Percentiles rank a stretch among this genome's conserved stretches.
These are phyloP conservation scores for Scrobipalpa costella DNA, from an alignment of 2,888 invertebrate genomes.

Conservation along the genomic window DNA sequence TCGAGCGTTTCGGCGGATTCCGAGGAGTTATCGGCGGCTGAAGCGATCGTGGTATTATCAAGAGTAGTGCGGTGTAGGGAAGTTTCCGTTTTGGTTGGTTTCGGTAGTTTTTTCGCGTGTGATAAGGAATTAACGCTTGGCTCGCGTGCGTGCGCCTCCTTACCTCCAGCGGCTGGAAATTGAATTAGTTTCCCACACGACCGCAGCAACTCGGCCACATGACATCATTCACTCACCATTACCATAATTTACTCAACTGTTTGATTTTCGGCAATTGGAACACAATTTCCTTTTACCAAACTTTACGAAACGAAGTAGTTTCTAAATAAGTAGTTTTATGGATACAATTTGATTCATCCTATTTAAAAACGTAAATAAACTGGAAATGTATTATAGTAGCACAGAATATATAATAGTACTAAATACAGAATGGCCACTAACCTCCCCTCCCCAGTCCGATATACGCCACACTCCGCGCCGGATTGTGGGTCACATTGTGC, in stretches of 20 bases:
- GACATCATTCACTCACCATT: slow-evolving; percentile 19
- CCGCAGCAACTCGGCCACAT: slow-evolving; percentile 6
- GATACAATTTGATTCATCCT: neutral
- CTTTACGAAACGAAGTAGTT: neutral
- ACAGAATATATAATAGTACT: no score
- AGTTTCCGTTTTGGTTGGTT: slow-evolving; percentile 19
- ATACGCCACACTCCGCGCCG: no score
- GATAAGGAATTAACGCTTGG: slow-evolving; percentile 28
- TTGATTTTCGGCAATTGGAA: neutral
- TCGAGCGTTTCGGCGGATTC: slow-evolving; percentile 5
- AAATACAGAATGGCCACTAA: no score
- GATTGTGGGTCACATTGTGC: no score
- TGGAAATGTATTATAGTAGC: neutral
- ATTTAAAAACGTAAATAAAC: neutral
- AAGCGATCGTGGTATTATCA: slow-evolving; percentile 16
- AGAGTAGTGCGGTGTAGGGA: slow-evolving; percentile 1
- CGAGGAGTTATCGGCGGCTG: slow-evolving; percentile 16
- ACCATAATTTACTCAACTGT: neutral
- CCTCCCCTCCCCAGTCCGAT: no score
- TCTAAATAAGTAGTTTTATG: neutral
- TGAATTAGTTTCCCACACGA: slow-evolving; percentile 25
- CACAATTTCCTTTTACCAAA: neutral
- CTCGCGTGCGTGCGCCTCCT: slow-evolving; percentile 28
- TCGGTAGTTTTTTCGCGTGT: slow-evolving; percentile 28
- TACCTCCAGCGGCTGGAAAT: slow-evolving; percentile 22